Evolutionary conservation across 2,888 invertebrate species (phyloP).

Genomic region (Punctoribates punctum): DNA sequence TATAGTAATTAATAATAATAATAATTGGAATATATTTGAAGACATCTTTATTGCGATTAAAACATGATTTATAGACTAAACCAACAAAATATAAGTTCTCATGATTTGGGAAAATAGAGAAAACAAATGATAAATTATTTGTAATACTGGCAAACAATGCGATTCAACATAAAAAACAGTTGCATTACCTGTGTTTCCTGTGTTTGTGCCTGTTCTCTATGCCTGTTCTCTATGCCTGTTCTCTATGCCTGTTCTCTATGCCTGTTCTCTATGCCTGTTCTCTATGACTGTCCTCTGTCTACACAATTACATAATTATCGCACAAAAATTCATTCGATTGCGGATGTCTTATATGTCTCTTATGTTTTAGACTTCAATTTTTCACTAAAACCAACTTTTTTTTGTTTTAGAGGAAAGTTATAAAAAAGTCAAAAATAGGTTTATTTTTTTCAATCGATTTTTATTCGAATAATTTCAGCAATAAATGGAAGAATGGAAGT

Average conservation of each 20-base stretch:
- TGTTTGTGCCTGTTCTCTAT: too few relatives aligned
- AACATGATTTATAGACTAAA: conserved; percentile 15
- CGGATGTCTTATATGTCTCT: conserved; percentile 15
- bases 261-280: too few relatives aligned
- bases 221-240: too few relatives aligned
- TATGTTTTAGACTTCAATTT: background rate
- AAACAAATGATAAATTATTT: conserved; percentile 34
- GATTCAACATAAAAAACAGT: background rate
- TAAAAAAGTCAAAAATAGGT: background rate
- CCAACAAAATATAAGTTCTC: conserved; percentile 22
- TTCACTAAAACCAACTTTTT: conserved; percentile 4
- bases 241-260: too few relatives aligned
- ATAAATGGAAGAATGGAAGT: background rate
- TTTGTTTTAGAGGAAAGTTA: background rate
- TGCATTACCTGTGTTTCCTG: conserved; percentile 30
- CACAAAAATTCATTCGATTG: conserved; percentile 11
- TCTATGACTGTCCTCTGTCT: background rate
- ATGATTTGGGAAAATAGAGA: conserved; percentile 10
- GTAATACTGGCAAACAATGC: conserved; percentile 6
- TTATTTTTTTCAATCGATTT: background rate
- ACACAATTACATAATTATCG: conserved; percentile 33
- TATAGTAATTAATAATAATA: conserved; percentile 31
- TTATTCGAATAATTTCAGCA: background rate
- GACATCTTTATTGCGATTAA: background rate
- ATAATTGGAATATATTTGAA: background rate